These are phyloP conservation scores for Gnathochromis pfefferi DNA, from an alignment of 2,113 vertebrate genomes.

Conservation along the genomic window DNA sequence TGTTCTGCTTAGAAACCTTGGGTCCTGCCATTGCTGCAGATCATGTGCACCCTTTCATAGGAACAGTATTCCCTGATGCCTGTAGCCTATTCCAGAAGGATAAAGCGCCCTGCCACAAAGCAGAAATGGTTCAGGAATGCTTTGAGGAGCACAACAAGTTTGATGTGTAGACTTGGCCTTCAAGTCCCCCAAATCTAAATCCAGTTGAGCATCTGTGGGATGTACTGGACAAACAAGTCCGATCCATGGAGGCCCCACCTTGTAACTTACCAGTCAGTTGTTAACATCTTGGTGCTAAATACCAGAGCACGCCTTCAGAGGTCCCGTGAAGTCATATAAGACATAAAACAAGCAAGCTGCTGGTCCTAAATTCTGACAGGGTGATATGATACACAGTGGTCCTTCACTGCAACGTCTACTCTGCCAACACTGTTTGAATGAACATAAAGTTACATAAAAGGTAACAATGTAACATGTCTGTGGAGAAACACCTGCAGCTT, in stretches of 20 bases:
- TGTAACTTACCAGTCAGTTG: neutral
- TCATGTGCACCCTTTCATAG: neutral
- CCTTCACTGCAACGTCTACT: neutral
- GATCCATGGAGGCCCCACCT: neutral
- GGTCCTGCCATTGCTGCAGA: neutral
- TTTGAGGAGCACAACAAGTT: neutral
- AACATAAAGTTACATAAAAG: neutral
- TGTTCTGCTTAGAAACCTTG: neutral
- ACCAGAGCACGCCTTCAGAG: neutral
- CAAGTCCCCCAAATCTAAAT: neutral
- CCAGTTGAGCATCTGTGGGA: neutral
- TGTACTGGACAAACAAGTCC: neutral
- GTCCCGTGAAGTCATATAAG: neutral
- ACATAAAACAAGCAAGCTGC: neutral
- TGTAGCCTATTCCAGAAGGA: neutral
- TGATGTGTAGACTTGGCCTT: neutral
- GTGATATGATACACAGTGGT: neutral
- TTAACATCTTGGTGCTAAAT: neutral
- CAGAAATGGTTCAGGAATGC: neutral
- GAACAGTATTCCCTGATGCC: neutral
- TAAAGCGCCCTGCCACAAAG: neutral
- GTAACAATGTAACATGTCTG: neutral
- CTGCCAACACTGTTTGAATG: neutral
- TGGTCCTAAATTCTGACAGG: neutral
- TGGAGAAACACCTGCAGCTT: neutral